Conservation (phyloP, 2,797 vertebrate genomes). For the Dryobates pubescens region DNA sequence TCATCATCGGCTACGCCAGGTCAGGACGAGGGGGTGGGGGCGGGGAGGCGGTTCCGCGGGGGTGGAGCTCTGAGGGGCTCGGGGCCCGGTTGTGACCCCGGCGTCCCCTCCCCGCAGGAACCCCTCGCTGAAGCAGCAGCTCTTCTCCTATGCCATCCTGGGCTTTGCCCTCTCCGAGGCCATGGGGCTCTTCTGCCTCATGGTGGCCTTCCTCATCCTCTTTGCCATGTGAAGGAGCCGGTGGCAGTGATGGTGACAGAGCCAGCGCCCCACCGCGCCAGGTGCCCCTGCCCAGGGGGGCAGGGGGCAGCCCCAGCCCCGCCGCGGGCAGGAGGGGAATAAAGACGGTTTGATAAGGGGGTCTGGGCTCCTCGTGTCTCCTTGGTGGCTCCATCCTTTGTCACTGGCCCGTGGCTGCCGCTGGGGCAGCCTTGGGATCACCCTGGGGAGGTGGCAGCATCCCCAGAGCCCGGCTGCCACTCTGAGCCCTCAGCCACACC, state of each 20-base stretch:
- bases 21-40: neutral
- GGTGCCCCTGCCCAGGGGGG: neutral
- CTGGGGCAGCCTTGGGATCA: neutral
- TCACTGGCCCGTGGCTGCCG: neutral
- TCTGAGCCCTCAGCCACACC: neutral
- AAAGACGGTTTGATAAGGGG: constrained; percentile 4
- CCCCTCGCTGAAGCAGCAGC: constrained; percentile 92
- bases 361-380: neutral
- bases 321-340: neutral
- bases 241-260: neutral
- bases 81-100: neutral
- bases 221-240: constrained; percentile 87
- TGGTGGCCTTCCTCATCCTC: constrained; percentile 96
- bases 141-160: constrained; percentile 94
- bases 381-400: neutral
- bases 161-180: constrained; percentile 93
- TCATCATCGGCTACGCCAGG: constrained; percentile 44
- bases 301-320: neutral
- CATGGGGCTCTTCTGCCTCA: constrained; percentile 95
- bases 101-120: constrained; percentile 62
- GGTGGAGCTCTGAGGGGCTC: too few relatives aligned
- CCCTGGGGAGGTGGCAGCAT: neutral
- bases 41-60: too few relatives aligned
- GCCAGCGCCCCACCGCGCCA: neutral
- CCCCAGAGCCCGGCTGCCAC: neutral